These are phyloP conservation scores for Nemurella pictetii DNA, from an alignment of 2,888 invertebrate species.

Conservation along the genomic window DNA sequence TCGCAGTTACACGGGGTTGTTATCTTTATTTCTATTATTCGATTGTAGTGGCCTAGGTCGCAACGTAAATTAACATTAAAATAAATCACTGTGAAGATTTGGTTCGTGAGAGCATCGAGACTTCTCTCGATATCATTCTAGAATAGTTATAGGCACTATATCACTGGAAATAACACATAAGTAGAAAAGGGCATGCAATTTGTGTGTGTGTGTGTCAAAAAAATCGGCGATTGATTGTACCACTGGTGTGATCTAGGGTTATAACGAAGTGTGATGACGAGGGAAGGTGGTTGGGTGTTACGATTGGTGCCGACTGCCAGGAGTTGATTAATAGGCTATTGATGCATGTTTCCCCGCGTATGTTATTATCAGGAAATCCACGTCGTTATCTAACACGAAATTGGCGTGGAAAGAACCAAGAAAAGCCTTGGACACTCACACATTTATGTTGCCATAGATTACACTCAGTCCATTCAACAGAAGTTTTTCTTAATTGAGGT, in stretches of 20 bases:
- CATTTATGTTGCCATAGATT: neutral
- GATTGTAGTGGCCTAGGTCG: neutral
- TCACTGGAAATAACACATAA: neutral
- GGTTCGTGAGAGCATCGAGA: neutral
- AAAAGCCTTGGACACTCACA: neutral
- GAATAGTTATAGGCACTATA: neutral
- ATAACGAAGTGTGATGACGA: neutral
- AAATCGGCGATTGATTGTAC: neutral
- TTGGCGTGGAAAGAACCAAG: neutral
- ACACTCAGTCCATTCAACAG: neutral
- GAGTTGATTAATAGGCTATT: neutral
- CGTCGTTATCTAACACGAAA: neutral
- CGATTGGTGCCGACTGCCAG: neutral
- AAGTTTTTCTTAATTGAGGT: neutral
- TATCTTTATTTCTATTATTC: neutral
- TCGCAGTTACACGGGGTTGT: slow-evolving; percentile 1
- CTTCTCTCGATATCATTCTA: neutral
- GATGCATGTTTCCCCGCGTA: neutral
- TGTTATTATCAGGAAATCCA: neutral
- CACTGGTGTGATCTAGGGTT: neutral
- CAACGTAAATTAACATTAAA: neutral
- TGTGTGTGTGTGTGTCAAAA: neutral
- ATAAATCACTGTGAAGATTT: neutral
- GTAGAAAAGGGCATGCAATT: neutral
- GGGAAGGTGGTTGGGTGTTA: neutral